These are phyloP conservation scores for Esox lucius DNA, from an alignment of 2,797 vertebrate species.

Conservation along the genomic window DNA sequence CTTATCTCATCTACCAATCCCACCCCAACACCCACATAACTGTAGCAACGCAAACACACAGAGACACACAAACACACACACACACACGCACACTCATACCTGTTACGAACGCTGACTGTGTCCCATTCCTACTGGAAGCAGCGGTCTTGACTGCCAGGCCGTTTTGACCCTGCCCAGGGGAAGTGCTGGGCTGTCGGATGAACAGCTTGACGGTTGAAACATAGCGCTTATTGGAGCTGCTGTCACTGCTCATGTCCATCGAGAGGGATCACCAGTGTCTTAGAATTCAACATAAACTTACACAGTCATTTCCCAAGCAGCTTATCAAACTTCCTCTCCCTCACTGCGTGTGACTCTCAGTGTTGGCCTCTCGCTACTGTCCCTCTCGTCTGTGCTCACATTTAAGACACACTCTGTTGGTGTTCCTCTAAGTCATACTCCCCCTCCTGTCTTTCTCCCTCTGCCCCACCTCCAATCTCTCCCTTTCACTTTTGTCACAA, in stretches of 20 bases:
- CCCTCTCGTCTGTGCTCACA: slow-evolving; percentile 22
- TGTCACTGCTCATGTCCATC: slow-evolving; percentile 60
- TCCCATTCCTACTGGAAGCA: background rate
- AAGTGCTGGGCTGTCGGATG: slow-evolving; percentile 44
- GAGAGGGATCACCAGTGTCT: slow-evolving; percentile 5
- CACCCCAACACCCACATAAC: background rate
- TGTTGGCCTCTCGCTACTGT: background rate
- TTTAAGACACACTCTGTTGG: background rate
- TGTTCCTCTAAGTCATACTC: slow-evolving; percentile 25
- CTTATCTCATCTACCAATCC: slow-evolving; percentile 21
- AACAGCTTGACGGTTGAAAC: slow-evolving; percentile 70
- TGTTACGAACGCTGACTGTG: slow-evolving; percentile 17
- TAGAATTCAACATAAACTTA: slow-evolving; percentile 26
- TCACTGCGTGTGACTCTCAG: slow-evolving; percentile 2
- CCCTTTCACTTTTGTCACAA: slow-evolving; percentile 25
- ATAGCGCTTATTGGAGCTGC: slow-evolving; percentile 49
- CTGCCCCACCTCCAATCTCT: slow-evolving; percentile 60
- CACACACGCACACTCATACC: slow-evolving; percentile 43
- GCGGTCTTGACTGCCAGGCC: background rate
- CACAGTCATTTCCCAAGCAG: slow-evolving; percentile 55
- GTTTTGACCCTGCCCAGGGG: slow-evolving; percentile 9
- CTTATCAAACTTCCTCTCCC: slow-evolving; percentile 58
- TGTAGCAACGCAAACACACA: background rate
- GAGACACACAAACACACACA: slow-evolving; percentile 1
- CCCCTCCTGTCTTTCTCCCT: slow-evolving; percentile 22